Base-by-base conservation (phyloP, 92 coral and sea anemone species). In the Montipora capitata region DNA sequence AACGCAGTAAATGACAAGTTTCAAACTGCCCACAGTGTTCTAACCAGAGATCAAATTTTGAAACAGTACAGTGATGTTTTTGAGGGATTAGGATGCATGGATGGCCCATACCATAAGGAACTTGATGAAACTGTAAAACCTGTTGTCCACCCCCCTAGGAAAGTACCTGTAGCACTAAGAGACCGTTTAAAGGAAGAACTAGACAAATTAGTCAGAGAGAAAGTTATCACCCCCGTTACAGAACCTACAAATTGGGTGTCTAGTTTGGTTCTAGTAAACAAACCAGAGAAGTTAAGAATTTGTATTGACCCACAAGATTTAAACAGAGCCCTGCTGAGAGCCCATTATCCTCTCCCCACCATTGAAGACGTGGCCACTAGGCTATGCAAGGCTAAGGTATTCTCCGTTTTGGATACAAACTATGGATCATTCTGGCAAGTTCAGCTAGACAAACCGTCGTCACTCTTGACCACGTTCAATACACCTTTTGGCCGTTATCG, bases 371-470 rank as follows among this genome's bases (percentile, higher is more conserved):
- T 66, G 0, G 51, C 64, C 13, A 64, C 85, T 1, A 79, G 35
- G 14, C 72, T 56, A 15, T 9, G 49, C 61, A 79, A 79, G 20
- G 84, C 85, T 3, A 80, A 44, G 6, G 66, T 81, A n/a, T 81
- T 68, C 64, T 67, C 85, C 5, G 77, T 81, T 2, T 57, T 81
- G 15, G 68, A 88, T 61, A 82, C 80, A 10, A 80, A 88, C 17
- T 45, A 54, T 15, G 87, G 91, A 18, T n/a, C n/a, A n/a, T 83
- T 83, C 45, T 70, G 87, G 87, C 80, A 83, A 40, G 68, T 83
- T 2, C 65, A 83, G 48, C 66, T 83, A 5, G 54, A 71, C 18
- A 66, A 45, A 3, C 42, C 15, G 27, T 52, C 78, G 17, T 18
- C 68, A 8, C n/a, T 11, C 5, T n/a, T 82, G 39, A 69, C 78